A percentile compares a stretch with the other conserved stretches of the same genome.
These are phyloP conservation scores for Shargacucullia verbasci DNA, from an alignment of 2,888 invertebrate genomes.

Conservation along the genomic window DNA sequence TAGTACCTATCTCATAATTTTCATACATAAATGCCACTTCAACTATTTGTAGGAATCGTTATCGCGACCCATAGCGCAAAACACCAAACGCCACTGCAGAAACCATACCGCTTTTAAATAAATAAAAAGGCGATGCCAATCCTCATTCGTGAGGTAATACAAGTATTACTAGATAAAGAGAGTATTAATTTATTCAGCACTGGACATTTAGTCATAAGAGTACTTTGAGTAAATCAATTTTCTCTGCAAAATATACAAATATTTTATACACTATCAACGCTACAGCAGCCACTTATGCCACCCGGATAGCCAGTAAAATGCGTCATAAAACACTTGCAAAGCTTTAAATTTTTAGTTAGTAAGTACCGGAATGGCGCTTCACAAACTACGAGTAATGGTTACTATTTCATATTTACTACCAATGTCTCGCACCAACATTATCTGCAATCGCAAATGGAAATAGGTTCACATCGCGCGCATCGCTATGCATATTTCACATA, in stretches of 20 bases:
- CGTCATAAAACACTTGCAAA: conserved; percentile 33
- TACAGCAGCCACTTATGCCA: conserved; percentile 13
- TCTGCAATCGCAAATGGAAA: conserved; percentile 56
- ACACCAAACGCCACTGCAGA: too few relatives aligned
- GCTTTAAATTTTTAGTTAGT: conserved; percentile 35
- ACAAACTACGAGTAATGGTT: conserved; percentile 36
- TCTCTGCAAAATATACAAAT: conserved; percentile 4
- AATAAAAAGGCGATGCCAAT: too few relatives aligned
- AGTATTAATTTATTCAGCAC: too few relatives aligned
- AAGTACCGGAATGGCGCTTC: conserved; percentile 12
- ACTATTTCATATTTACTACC: conserved; percentile 41
- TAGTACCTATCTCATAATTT: too few relatives aligned
- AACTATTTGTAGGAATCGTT: too few relatives aligned
- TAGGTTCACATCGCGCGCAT: conserved; percentile 35
- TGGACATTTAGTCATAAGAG: too few relatives aligned
- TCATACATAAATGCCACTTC: too few relatives aligned
- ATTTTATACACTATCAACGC: conserved; percentile 17
- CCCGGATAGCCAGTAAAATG: conserved; percentile 18
- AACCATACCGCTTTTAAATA: too few relatives aligned
- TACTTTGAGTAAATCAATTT: background rate
- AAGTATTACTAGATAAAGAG: too few relatives aligned
- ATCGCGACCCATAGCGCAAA: too few relatives aligned
- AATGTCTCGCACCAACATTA: conserved; percentile 34
- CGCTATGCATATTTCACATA: conserved; percentile 54
- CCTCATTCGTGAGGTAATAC: too few relatives aligned